Percentiles rank a stretch among this genome's conserved stretches.
Evolutionary conservation across 2,888 invertebrate genomes (phyloP).

Genomic region (Andrena dorsata): DNA sequence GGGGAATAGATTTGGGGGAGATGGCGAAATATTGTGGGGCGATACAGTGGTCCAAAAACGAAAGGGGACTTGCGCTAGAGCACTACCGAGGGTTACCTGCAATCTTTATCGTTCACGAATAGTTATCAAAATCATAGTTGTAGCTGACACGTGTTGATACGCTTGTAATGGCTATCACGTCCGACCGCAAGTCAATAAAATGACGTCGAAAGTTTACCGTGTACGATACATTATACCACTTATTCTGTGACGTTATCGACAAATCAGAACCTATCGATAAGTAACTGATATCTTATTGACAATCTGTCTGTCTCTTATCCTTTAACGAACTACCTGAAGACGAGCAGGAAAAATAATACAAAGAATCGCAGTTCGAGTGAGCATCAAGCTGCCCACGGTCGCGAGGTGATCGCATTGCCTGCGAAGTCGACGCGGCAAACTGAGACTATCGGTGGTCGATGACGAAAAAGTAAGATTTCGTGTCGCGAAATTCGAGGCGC

Average conservation of each 20-base stretch:
- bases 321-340: too few relatives aligned
- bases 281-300: not conserved
- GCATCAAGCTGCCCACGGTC: too few relatives aligned
- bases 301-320: not conserved
- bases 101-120: not conserved
- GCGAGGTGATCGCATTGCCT: too few relatives aligned
- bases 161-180: not conserved
- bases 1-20: too few relatives aligned
- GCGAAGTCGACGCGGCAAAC: not conserved
- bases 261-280: slow-evolving; percentile 1
- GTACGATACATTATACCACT: not conserved
- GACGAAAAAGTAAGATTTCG: slow-evolving; percentile 9
- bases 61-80: too few relatives aligned
- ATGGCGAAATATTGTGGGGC: too few relatives aligned
- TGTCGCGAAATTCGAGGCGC: not conserved
- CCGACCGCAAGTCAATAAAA: not conserved
- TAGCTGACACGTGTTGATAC: not conserved
- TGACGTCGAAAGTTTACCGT: not conserved
- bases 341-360: too few relatives aligned
- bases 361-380: too few relatives aligned
- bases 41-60: too few relatives aligned
- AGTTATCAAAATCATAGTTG: not conserved
- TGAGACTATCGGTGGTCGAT: not conserved
- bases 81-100: not conserved
- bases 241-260: not conserved